Conservation (phyloP, 35 echinoderm and acorn worm genomes). For the Lytechinus pictus region DNA sequence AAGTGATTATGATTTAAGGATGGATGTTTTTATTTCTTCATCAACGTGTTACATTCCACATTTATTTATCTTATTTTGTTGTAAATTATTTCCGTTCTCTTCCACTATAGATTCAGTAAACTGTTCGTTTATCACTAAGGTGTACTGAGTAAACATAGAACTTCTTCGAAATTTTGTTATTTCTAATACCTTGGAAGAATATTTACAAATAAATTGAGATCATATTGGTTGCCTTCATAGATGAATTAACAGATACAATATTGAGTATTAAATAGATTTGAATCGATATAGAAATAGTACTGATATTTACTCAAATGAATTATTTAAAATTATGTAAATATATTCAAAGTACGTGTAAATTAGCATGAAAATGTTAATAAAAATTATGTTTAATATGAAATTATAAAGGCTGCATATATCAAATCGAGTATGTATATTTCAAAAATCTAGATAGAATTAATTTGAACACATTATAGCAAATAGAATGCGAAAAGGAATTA, state of each 20-base stretch:
- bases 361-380: not conserved
- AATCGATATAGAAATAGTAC: not conserved
- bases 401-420: not conserved
- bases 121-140: not conserved
- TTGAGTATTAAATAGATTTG: not conserved
- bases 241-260: not conserved
- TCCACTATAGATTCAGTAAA: not conserved
- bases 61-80: too few relatives aligned
- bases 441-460: not conserved
- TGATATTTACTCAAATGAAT: slow-evolving; percentile 8
- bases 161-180: not conserved
- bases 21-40: too few relatives aligned
- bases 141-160: not conserved
- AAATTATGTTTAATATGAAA: not conserved
- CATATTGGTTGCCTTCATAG: not conserved
- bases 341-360: not conserved
- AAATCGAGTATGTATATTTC: slow-evolving; percentile 5
- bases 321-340: not conserved
- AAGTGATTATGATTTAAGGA: too few relatives aligned
- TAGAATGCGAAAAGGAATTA: not conserved
- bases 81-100: not conserved
- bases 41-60: too few relatives aligned
- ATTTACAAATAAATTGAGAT: not conserved
- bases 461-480: not conserved
- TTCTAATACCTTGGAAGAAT: not conserved